Percentiles rank a stretch among this genome's conserved stretches.
phyloP scores from a whole-genome alignment of 2,113 vertebrate genomes.

The Syngnathus typhle region DNA sequence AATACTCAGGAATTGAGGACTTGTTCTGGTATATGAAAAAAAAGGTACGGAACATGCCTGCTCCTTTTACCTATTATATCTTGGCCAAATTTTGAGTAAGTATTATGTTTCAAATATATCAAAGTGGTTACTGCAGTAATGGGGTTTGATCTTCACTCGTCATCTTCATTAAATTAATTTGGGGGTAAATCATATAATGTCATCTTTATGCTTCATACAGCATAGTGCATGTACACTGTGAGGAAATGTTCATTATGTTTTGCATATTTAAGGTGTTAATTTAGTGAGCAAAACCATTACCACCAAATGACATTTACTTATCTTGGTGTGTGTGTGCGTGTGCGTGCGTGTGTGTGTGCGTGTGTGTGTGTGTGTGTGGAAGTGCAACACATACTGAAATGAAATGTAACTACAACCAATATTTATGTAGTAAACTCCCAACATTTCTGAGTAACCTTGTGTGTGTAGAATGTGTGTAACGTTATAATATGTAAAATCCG shows the following conservation, averaged over 20 bases:
- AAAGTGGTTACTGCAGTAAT: not conserved
- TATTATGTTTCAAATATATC: not conserved
- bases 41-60: too few species aligned
- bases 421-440: slow-evolving; percentile 13
- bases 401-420: not conserved
- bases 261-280: not conserved
- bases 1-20: too few species aligned
- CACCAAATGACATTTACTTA: slow-evolving; percentile 21
- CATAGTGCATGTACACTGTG: not conserved
- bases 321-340: slow-evolving; percentile 4
- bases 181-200: not conserved
- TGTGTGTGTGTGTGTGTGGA: not conserved
- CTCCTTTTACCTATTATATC: too few species aligned
- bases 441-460: slow-evolving; percentile 15
- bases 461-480: slow-evolving; percentile 26
- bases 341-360: not conserved
- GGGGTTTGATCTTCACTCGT: not conserved
- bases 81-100: too few species aligned
- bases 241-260: not conserved
- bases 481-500: slow-evolving; percentile 59
- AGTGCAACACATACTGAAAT: not conserved
- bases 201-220: not conserved
- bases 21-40: too few species aligned
- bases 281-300: not conserved
- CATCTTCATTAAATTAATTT: not conserved